Conservation (phyloP, 1,140 invertebrate species). For the Caenorhabditis latens region DNA sequence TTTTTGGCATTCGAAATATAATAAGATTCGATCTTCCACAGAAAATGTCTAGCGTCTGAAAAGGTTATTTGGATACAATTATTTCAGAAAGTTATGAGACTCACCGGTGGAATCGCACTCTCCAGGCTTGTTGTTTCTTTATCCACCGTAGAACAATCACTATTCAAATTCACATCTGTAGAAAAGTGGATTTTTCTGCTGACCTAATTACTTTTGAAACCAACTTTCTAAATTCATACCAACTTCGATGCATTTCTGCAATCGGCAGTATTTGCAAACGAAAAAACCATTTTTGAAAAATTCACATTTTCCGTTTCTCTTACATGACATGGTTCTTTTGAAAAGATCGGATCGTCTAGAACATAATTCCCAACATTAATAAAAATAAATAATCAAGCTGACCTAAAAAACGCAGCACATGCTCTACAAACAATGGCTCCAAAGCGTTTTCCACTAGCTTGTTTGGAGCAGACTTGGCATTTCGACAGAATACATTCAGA, state of each 20-base stretch:
- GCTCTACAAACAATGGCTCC: neutral
- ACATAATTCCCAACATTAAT: neutral
- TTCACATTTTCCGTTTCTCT: neutral
- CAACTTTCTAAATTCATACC: neutral
- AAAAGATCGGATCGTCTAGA: neutral
- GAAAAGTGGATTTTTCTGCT: neutral
- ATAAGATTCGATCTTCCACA: neutral
- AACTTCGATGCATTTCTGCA: neutral
- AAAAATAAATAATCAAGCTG: too few species aligned
- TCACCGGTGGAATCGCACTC: neutral
- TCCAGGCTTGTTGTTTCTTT: neutral
- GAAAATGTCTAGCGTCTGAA: neutral
- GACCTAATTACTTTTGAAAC: neutral
- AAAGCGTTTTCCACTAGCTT: neutral
- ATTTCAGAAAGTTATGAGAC: neutral
- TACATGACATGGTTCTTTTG: neutral
- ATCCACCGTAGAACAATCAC: neutral
- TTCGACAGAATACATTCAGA: neutral
- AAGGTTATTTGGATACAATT: neutral
- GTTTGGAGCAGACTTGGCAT: neutral
- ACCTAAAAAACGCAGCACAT: neutral
- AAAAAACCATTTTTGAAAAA: constrained; percentile 11
- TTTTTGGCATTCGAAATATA: neutral
- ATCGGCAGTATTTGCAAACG: neutral
- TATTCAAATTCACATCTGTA: neutral